Evolutionary conservation across 2,113 vertebrate genomes (phyloP).

Genomic region (Tachuris rubrigastra): DNA sequence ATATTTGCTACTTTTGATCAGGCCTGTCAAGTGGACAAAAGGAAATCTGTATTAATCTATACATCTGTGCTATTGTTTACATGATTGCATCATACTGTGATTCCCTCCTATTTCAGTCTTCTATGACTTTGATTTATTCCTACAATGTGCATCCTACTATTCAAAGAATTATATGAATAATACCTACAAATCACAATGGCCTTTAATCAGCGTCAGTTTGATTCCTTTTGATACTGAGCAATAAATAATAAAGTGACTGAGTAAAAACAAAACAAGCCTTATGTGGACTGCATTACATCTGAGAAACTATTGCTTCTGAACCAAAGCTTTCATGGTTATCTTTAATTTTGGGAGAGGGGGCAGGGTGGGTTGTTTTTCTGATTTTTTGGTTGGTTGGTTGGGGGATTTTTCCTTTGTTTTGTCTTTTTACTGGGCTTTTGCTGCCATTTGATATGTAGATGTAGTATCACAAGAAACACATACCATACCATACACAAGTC

Average conservation of each 20-base stretch:
- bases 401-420: neutral
- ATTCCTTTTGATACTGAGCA: slow-evolving; percentile 76
- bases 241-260: slow-evolving; percentile 72
- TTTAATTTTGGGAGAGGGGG: neutral
- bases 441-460: neutral
- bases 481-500: neutral
- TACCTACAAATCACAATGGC: slow-evolving; percentile 63
- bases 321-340: slow-evolving; percentile 46
- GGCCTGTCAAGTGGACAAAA: neutral
- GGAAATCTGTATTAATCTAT: slow-evolving; percentile 9
- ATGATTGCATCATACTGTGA: slow-evolving; percentile 73
- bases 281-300: slow-evolving; percentile 24
- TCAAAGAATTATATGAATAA: slow-evolving; percentile 44
- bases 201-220: slow-evolving; percentile 69
- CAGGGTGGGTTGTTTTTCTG: neutral
- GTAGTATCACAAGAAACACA: too few relatives aligned
- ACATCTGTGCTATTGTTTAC: slow-evolving; percentile 70
- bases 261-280: slow-evolving; percentile 42
- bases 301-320: slow-evolving; percentile 37
- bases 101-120: slow-evolving; percentile 49
- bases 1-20: slow-evolving; percentile 10
- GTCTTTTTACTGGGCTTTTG: slow-evolving; percentile 2
- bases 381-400: neutral
- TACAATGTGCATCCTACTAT: slow-evolving; percentile 30
- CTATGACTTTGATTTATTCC: slow-evolving; percentile 33